A percentile compares a stretch with the other conserved stretches of the same genome.
phyloP scores from a whole-genome alignment of 1,140 invertebrate genomes.

The Stenopsyche tienmushanensis region DNA sequence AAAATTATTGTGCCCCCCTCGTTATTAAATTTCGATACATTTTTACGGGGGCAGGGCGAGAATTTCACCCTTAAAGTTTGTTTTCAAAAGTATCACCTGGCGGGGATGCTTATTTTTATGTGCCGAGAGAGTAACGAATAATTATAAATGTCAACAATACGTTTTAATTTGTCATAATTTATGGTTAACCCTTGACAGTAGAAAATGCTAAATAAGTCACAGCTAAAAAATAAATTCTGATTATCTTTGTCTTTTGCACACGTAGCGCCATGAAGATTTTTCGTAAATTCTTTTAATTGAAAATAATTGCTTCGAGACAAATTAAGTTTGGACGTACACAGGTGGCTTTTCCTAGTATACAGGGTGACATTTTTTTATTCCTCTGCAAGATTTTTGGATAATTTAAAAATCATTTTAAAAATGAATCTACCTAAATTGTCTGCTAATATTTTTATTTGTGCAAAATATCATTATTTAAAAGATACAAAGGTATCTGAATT shows the following conservation, averaged over 20 bases:
- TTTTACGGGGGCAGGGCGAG: too few species aligned
- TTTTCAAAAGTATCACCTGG: too few species aligned
- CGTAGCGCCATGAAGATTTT: constrained; percentile 34
- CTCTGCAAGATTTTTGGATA: too few species aligned
- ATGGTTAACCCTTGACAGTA: constrained; percentile 26
- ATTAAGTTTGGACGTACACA: constrained; percentile 39
- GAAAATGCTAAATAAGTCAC: constrained; percentile 26
- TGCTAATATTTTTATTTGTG: too few species aligned
- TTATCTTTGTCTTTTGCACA: constrained; percentile 29
- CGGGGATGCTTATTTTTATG: too few species aligned
- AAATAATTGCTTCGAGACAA: constrained; percentile 42
- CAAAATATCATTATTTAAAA: too few species aligned
- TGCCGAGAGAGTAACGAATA: neutral
- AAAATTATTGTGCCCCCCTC: too few species aligned
- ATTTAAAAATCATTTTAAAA: too few species aligned
- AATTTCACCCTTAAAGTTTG: too few species aligned
- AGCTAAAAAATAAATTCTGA: constrained; percentile 26
- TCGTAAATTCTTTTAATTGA: constrained; percentile 41
- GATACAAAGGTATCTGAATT: too few species aligned
- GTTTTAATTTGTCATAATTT: constrained; percentile 23
- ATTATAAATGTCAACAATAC: constrained; percentile 13
- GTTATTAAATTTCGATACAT: too few species aligned
- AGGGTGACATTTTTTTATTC: constrained; percentile 28
- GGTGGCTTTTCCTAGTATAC: constrained; percentile 25
- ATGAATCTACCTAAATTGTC: too few species aligned